Conservation (phyloP, 2,797 vertebrate species). For the Fundulus diaphanus region DNA sequence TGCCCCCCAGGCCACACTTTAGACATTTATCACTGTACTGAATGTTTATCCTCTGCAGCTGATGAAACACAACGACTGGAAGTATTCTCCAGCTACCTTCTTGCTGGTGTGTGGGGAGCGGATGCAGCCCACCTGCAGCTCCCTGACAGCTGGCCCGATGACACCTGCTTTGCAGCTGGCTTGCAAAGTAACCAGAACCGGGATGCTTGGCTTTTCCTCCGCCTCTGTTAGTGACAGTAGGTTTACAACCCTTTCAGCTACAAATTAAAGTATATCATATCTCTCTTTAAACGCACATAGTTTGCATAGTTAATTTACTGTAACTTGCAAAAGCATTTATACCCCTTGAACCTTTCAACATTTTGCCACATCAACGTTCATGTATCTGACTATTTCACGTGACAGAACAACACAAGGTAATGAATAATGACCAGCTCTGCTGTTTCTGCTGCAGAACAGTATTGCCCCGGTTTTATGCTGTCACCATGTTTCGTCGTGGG, state of each 20-base stretch:
- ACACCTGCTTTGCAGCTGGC: slow-evolving; percentile 61
- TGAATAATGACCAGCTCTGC: too few species aligned
- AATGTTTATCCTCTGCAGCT: not conserved
- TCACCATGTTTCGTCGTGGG: too few species aligned
- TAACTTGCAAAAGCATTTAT: not conserved
- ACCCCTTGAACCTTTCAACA: not conserved
- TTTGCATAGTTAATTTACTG: not conserved
- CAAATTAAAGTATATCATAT: not conserved
- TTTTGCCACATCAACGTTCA: not conserved
- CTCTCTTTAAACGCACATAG: not conserved
- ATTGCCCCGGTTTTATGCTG: too few species aligned
- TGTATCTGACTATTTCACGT: too few species aligned
- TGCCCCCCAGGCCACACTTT: too few species aligned
- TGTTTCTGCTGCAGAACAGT: too few species aligned
- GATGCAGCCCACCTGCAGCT: slow-evolving; percentile 88
- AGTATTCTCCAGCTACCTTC: slow-evolving; percentile 75
- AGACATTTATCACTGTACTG: not conserved
- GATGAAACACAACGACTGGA: not conserved
- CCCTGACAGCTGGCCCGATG: slow-evolving; percentile 74
- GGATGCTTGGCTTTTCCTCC: slow-evolving; percentile 51
- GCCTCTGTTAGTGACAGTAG: slow-evolving; percentile 24
- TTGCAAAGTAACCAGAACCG: slow-evolving; percentile 84
- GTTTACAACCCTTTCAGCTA: not conserved
- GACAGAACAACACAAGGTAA: too few species aligned
- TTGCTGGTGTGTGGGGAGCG: slow-evolving; percentile 73